Conservation (phyloP, 2,888 invertebrate genomes). For the Neoitamus cyanurus region DNA sequence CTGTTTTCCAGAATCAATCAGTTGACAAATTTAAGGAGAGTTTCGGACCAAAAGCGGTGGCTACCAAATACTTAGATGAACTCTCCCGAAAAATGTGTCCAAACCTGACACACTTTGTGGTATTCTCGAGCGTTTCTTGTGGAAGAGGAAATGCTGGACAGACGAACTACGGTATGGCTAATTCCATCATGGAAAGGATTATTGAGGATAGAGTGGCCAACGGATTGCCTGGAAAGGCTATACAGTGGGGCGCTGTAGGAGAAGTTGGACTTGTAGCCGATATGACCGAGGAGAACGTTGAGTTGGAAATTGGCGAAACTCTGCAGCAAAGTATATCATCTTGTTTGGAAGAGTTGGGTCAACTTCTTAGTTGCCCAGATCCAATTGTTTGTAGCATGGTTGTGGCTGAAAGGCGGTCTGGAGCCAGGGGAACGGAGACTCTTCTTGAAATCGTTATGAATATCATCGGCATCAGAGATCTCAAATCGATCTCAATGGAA, state of each 20-base stretch:
- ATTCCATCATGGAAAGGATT: conserved; percentile 90
- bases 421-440: conserved; percentile 72
- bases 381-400: conserved; percentile 85
- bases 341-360: conserved; percentile 80
- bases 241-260: conserved; percentile 94
- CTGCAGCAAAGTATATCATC: conserved; percentile 87
- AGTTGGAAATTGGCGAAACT: conserved; percentile 81
- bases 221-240: conserved; percentile 82
- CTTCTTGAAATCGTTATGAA: conserved; percentile 80
- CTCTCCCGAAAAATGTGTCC: conserved; percentile 72
- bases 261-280: conserved; percentile 87
- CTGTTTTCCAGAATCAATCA: conserved; percentile 81
- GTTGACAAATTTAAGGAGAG: conserved; percentile 75
- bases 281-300: conserved; percentile 76
- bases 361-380: conserved; percentile 76
- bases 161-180: conserved; percentile 90
- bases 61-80: conserved; percentile 81
- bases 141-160: conserved; percentile 93
- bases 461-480: conserved; percentile 75
- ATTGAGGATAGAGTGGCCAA: conserved; percentile 78
- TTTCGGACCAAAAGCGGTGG: conserved; percentile 82
- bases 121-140: conserved; percentile 92
- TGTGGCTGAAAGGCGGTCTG: conserved; percentile 82
- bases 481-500: conserved; percentile 77
- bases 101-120: conserved; percentile 79